Evolutionary conservation across 2,888 invertebrate genomes (phyloP).

Genomic region (Acronicta leporina): DNA sequence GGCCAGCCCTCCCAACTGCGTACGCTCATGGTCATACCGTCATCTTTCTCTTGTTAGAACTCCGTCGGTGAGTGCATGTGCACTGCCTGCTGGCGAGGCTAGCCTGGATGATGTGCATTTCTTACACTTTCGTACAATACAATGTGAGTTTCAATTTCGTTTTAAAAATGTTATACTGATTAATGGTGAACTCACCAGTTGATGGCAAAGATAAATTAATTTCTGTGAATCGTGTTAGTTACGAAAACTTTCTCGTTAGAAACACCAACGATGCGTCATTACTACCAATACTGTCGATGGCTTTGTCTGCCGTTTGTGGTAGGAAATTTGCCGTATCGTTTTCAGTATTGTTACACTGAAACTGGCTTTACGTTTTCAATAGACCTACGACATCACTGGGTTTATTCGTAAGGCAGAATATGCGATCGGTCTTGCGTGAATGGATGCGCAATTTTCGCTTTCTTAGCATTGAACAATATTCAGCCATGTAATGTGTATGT

Average conservation of each 20-base stretch:
- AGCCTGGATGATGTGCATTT: slow-evolving; percentile 43
- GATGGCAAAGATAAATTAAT: background rate
- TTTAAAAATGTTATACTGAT: slow-evolving; percentile 3
- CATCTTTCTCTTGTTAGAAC: slow-evolving; percentile 40
- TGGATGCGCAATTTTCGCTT: too few relatives aligned
- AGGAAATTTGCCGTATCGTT: too few relatives aligned
- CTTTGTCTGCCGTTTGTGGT: too few relatives aligned
- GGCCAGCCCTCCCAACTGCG: background rate
- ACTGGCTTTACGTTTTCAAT: too few relatives aligned
- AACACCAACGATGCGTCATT: too few relatives aligned
- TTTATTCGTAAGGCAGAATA: too few relatives aligned
- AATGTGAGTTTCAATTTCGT: slow-evolving; percentile 39
- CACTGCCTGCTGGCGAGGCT: slow-evolving; percentile 48
- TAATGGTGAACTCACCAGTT: background rate
- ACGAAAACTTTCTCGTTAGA: background rate
- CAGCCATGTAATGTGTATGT: background rate
- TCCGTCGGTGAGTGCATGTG: slow-evolving; percentile 41
- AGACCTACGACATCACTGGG: too few relatives aligned
- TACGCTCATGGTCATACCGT: slow-evolving; percentile 9
- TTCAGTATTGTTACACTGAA: too few relatives aligned
- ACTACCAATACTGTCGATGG: too few relatives aligned
- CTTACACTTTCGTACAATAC: slow-evolving; percentile 43
- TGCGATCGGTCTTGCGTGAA: too few relatives aligned
- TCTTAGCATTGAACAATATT: background rate
- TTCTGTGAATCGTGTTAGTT: background rate